Conservation (phyloP, 2,113 vertebrate species). For the Dipodomys ordii region DNA sequence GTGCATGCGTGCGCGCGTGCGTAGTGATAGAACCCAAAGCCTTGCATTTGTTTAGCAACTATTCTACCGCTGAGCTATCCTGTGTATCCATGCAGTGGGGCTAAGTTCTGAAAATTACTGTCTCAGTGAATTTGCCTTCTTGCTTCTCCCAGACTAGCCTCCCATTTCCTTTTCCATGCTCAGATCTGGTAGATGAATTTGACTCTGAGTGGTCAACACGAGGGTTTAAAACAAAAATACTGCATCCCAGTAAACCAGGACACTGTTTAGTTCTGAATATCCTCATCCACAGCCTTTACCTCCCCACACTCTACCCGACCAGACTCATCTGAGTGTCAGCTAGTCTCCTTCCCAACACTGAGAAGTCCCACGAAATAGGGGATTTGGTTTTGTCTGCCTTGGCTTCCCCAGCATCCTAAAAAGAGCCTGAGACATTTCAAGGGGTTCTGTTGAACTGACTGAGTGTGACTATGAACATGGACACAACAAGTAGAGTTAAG, state of each 20-base stretch:
- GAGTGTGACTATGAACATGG: background rate
- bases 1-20: no score
- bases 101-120: background rate
- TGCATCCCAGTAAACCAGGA: background rate
- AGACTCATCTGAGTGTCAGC: background rate
- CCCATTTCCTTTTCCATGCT: background rate
- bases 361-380: background rate
- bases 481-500: background rate
- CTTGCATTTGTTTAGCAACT: no score
- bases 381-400: background rate
- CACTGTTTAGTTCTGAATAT: background rate
- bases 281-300: background rate
- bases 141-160: background rate
- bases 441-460: background rate
- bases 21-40: no score
- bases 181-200: background rate
- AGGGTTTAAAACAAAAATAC: background rate
- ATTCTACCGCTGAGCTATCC: no score
- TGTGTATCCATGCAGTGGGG: background rate
- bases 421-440: background rate
- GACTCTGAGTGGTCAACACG: background rate
- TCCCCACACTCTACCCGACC: background rate
- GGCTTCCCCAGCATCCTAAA: background rate
- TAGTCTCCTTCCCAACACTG: background rate
- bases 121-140: background rate